Evolutionary conservation across 2,888 invertebrate genomes (phyloP).

Genomic region (Phaonia tiefii): DNA sequence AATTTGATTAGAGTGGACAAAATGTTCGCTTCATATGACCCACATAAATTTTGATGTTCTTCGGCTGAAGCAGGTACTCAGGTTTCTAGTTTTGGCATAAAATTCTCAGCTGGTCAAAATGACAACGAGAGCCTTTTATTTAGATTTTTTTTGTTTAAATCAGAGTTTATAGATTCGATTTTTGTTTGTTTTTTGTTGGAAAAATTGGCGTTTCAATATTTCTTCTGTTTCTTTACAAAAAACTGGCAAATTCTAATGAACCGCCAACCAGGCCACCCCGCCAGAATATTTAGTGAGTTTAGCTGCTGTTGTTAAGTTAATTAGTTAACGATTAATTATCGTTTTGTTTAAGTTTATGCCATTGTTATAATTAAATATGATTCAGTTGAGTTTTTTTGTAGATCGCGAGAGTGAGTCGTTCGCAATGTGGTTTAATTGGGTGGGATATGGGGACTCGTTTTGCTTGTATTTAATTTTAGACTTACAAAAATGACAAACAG

Average conservation of each 20-base stretch:
- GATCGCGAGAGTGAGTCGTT: too few relatives aligned
- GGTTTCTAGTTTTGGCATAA: slow-evolving; percentile 12
- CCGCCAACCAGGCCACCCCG: too few relatives aligned
- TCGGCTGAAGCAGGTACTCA: background rate
- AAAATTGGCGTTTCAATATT: background rate
- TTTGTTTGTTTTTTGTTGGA: background rate
- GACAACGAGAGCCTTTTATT: background rate
- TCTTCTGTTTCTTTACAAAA: too few relatives aligned
- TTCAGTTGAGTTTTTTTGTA: too few relatives aligned
- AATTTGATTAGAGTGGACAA: too few relatives aligned
- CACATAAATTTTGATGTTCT: slow-evolving; percentile 19
- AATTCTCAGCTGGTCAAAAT: too few relatives aligned
- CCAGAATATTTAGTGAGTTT: too few relatives aligned
- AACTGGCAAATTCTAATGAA: too few relatives aligned
- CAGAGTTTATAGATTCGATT: background rate
- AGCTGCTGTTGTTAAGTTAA: slow-evolving; percentile 26
- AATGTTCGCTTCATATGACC: background rate
- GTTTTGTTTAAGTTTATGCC: slow-evolving; percentile 45
- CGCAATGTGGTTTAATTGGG: too few relatives aligned
- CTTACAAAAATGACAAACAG: background rate
- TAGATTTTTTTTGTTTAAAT: background rate
- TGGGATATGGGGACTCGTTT: too few relatives aligned
- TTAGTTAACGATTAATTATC: slow-evolving; percentile 56
- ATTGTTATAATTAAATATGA: slow-evolving; percentile 39
- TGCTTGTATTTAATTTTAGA: slow-evolving; percentile 1